Base-by-base conservation (phyloP, 2,888 invertebrate genomes). In the Latheticus oryzae region DNA sequence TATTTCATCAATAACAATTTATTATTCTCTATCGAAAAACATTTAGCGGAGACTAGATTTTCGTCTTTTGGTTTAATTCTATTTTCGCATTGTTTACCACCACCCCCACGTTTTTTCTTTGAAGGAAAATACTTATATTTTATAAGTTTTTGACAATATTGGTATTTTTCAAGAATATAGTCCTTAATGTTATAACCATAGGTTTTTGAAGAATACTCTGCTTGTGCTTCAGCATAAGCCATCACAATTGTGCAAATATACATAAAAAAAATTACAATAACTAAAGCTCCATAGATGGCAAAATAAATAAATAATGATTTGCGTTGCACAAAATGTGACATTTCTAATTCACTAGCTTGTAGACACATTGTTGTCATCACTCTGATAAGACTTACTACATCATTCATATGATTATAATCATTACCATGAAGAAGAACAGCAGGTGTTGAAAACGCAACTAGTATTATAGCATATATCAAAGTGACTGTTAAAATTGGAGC, bases 51-150 rank as follows among this genome's bases (percentile, higher is more conserved):
- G n/a, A n/a, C n/a, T n/a, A n/a, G n/a, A n/a, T n/a, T n/a, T n/a
- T n/a, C n/a, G n/a, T n/a, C n/a, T n/a, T n/a, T n/a, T n/a, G n/a
- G n/a, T n/a, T n/a, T n/a, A n/a, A n/a, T n/a, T n/a, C n/a, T n/a
- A n/a, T n/a, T n/a, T n/a, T n/a, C n/a, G n/a, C n/a, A n/a, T n/a
- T n/a, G n/a, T n/a, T n/a, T n/a, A n/a, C n/a, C n/a, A n/a, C n/a
- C n/a, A n/a, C n/a, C n/a, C n/a, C n/a, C n/a, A n/a, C n/a, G n/a
- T n/a, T n/a, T n/a, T n/a, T n/a, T n/a, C n/a, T n/a, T n/a, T n/a
- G n/a, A n/a, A n/a, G n/a, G n/a, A n/a, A n/a, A n/a, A 24, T 19
- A 21, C 12, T 45, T 45, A 8, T 45, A 45, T 7, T 19, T 45
- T 7, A 45, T 1, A n/a, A 4, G 32, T 12, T 19, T 30, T 0